phyloP scores from a whole-genome alignment of 2,888 invertebrate species.

The Loripinus fragilis region DNA sequence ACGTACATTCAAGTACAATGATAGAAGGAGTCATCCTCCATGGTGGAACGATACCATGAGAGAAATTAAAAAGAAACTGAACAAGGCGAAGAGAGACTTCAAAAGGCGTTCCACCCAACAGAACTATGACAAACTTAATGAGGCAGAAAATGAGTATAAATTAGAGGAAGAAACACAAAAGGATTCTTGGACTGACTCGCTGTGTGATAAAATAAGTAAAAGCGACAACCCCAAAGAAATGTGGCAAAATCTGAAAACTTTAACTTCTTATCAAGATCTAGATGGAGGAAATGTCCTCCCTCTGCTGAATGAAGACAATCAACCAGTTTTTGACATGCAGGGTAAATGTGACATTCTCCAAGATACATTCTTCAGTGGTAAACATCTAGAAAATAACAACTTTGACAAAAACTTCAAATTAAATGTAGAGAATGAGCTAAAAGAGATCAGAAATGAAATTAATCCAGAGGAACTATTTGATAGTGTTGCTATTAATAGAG shows the following conservation, averaged over 20 bases:
- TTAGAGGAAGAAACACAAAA: too few relatives aligned
- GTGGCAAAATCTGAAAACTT: not conserved
- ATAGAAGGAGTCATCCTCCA: not conserved
- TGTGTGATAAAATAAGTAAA: constrained; percentile 1
- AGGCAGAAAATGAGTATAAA: not conserved
- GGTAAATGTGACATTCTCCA: not conserved
- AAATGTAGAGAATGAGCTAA: too few relatives aligned
- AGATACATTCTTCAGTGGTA: constrained; percentile 6
- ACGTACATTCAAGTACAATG: too few relatives aligned
- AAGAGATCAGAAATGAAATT: not conserved
- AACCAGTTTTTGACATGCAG: too few relatives aligned
- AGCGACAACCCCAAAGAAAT: too few relatives aligned
- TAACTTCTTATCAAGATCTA: not conserved
- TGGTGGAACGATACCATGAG: constrained; percentile 9
- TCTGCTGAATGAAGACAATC: not conserved
- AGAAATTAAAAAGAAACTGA: too few relatives aligned
- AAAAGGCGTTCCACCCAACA: not conserved
- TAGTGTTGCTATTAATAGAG: too few relatives aligned
- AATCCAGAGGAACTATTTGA: constrained; percentile 12
- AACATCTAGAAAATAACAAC: too few relatives aligned
- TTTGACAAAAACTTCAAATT: too few relatives aligned
- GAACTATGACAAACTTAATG: not conserved
- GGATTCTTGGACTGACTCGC: not conserved
- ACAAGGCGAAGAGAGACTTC: not conserved
- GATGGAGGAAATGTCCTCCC: constrained; percentile 6